phyloP scores from a whole-genome alignment of 2,888 invertebrate species.

The Labia minor region DNA sequence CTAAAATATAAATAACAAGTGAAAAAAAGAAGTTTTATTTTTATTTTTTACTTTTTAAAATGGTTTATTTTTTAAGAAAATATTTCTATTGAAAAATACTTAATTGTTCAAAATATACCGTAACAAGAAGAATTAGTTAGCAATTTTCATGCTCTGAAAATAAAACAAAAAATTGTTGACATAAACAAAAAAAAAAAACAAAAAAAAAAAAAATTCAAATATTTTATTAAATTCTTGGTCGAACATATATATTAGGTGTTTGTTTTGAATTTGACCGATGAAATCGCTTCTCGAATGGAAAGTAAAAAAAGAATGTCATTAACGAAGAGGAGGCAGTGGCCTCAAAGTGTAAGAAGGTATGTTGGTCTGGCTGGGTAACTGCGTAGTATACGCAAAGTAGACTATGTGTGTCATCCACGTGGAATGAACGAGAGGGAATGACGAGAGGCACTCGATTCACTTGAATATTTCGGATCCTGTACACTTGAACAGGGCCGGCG shows the following conservation, averaged over 20 bases:
- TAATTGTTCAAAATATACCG: neutral
- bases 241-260: too few species aligned
- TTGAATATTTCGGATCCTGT: neutral
- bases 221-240: too few species aligned
- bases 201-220: too few species aligned
- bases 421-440: neutral
- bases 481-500: neutral
- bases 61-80: too few species aligned
- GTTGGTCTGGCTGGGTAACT: neutral
- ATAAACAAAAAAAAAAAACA: neutral
- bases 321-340: neutral
- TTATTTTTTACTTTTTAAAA: too few species aligned
- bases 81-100: too few species aligned
- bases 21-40: too few species aligned
- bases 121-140: neutral
- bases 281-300: neutral
- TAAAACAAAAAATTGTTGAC: neutral
- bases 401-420: neutral
- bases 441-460: neutral
- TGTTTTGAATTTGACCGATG: neutral
- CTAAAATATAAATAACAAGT: too few species aligned
- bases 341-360: neutral
- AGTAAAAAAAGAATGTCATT: neutral
- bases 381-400: neutral
- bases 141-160: constrained; percentile 1